A percentile compares a stretch with the other conserved stretches of the same genome.
phyloP scores from a whole-genome alignment of 2,113 vertebrate species.

The Plecotus auritus region DNA sequence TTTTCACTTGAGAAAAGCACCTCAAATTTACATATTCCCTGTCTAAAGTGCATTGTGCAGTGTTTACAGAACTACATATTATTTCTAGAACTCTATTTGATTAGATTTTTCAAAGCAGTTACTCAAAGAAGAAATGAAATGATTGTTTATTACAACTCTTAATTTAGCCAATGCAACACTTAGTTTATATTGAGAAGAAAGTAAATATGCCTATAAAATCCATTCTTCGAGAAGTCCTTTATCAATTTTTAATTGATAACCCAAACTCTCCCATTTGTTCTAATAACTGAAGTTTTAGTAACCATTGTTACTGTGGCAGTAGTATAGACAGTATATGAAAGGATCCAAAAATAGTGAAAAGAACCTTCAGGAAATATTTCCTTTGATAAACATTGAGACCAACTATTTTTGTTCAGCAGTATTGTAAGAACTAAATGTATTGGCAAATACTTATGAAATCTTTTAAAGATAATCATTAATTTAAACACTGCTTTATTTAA shows the following conservation, averaged over 20 bases:
- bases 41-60: background rate
- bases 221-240: background rate
- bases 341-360: background rate
- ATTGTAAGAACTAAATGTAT: background rate
- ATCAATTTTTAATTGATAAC: background rate
- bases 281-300: background rate
- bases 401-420: background rate
- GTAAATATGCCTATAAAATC: background rate
- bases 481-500: background rate
- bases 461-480: background rate
- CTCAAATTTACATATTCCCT: background rate
- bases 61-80: background rate
- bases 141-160: background rate
- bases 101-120: background rate
- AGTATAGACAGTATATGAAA: background rate
- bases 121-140: constrained; percentile 9
- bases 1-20: constrained; percentile 24
- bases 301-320: background rate
- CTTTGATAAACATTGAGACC: background rate
- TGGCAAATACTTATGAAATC: background rate
- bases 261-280: background rate
- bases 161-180: background rate
- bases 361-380: background rate
- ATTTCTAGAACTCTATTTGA: background rate
- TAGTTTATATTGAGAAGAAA: background rate